phyloP scores from a whole-genome alignment of 2,113 vertebrate genomes.

The Carettochelys insculpta region DNA sequence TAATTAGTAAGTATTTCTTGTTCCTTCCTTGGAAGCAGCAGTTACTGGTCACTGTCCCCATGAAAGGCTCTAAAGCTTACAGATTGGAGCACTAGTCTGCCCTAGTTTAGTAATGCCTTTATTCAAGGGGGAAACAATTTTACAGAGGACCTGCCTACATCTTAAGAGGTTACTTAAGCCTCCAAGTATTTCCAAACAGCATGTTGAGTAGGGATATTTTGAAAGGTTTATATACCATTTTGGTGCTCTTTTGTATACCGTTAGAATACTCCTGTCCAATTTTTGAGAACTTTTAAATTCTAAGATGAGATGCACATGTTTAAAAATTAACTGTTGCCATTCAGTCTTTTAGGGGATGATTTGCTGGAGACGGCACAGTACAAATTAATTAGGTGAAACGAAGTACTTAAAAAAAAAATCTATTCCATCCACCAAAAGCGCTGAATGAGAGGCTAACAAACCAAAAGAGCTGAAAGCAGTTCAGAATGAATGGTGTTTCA shows the following conservation, averaged over 20 bases:
- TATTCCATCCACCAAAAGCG: neutral
- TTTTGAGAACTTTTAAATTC: neutral
- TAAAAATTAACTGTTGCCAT: neutral
- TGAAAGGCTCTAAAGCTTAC: too few species aligned
- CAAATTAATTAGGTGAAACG: conserved; percentile 40
- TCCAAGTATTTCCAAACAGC: neutral
- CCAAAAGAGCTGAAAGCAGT: neutral
- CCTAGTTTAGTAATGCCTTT: neutral
- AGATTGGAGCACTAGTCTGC: neutral
- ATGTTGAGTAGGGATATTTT: conserved; percentile 7
- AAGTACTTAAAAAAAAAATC: conserved; percentile 26
- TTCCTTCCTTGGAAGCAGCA: neutral
- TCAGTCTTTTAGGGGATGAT: neutral
- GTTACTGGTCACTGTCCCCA: neutral
- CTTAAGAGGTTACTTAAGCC: neutral
- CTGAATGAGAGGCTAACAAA: neutral
- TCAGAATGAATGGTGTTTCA: neutral
- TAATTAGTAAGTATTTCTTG: neutral
- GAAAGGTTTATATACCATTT: neutral
- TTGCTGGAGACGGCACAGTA: neutral
- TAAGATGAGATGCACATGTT: conserved; percentile 20
- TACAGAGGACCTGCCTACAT: neutral
- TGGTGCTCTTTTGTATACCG: neutral
- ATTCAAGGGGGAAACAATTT: conserved; percentile 14
- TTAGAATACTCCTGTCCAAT: neutral